A percentile compares a stretch with the other conserved stretches of the same genome.
Evolutionary conservation across 2,888 invertebrate genomes (phyloP).

Genomic region (Cryptocephalus moraei): DNA sequence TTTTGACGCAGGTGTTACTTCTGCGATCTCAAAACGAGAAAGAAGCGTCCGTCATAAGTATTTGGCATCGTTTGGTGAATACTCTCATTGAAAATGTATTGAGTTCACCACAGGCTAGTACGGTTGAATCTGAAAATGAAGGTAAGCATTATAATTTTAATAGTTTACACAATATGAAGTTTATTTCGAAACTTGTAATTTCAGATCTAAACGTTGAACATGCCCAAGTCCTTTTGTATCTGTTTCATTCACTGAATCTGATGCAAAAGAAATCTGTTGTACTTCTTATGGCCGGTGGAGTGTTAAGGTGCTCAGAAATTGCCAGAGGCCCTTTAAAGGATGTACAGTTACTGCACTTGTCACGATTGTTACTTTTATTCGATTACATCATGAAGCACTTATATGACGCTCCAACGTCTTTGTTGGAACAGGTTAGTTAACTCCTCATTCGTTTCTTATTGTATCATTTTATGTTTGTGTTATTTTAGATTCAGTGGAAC

Average conservation of each 20-base stretch:
- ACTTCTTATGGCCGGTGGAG: conserved; percentile 68
- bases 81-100: conserved; percentile 80
- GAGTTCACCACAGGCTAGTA: conserved; percentile 46
- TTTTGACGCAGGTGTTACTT: conserved; percentile 76
- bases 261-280: conserved; percentile 96
- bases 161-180: background rate
- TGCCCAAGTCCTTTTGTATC: conserved; percentile 81
- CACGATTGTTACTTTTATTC: conserved; percentile 73
- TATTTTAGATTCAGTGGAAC: conserved; percentile 62
- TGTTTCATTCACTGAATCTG: conserved; percentile 88
- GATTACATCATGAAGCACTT: conserved; percentile 94
- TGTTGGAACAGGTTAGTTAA: conserved; percentile 67
- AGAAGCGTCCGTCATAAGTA: conserved; percentile 80
- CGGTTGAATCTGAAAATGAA: conserved; percentile 62
- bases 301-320: conserved; percentile 56
- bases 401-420: conserved; percentile 81
- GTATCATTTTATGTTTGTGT: background rate
- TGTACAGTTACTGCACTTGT: conserved; percentile 69
- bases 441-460: background rate
- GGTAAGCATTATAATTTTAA: conserved; percentile 36
- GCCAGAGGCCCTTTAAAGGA: conserved; percentile 49
- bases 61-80: conserved; percentile 85
- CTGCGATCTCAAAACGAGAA: conserved; percentile 74
- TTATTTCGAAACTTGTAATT: background rate
- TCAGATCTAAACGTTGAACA: conserved; percentile 92